Evolutionary conservation across 2,113 vertebrate genomes (phyloP).

Genomic region (Nettapus auritus): DNA sequence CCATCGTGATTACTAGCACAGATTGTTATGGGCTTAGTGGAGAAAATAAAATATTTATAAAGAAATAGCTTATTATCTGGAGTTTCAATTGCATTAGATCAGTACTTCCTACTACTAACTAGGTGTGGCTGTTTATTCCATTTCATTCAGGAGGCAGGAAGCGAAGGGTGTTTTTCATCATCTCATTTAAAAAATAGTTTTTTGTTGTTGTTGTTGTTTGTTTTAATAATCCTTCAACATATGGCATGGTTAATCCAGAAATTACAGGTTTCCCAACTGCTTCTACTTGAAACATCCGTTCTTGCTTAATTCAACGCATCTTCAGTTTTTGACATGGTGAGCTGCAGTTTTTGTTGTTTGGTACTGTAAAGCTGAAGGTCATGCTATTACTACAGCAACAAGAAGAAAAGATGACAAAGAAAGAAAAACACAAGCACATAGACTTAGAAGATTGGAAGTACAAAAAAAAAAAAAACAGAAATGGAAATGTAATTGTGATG

Average conservation of each 20-base stretch:
- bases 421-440: background rate
- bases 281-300: background rate
- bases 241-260: background rate
- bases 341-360: background rate
- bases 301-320: background rate
- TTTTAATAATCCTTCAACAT: background rate
- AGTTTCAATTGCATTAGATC: background rate
- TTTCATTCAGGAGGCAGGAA: background rate
- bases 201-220: background rate
- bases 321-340: background rate
- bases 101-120: background rate
- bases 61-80: background rate
- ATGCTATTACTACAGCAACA: background rate
- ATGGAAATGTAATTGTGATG: background rate
- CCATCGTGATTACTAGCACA: background rate
- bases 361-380: background rate
- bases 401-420: background rate
- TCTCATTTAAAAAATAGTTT: background rate
- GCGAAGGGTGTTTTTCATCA: background rate
- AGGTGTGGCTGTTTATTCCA: background rate
- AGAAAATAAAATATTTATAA: background rate
- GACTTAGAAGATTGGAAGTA: background rate
- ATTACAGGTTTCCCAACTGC: background rate
- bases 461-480: background rate
- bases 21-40: background rate